phyloP scores from a whole-genome alignment of 2,797 vertebrate species.

The Epinephelus awoara region DNA sequence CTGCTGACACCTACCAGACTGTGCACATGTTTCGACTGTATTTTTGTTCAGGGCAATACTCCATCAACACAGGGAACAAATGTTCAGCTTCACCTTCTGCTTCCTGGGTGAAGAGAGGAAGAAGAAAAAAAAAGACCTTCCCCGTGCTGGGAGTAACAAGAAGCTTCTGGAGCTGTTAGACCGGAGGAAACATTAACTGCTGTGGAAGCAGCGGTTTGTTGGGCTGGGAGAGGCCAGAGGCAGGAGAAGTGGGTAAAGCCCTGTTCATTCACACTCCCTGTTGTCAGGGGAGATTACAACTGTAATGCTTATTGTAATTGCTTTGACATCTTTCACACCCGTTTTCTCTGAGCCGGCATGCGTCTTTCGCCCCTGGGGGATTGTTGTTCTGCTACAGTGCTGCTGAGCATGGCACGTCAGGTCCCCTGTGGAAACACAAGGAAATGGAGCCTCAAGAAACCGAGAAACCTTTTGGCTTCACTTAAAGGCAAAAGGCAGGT shows the following conservation, averaged over 20 bases:
- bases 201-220: slow-evolving; percentile 53
- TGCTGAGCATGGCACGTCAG: slow-evolving; percentile 39
- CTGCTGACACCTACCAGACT: neutral
- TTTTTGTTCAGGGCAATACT: neutral
- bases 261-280: slow-evolving; percentile 73
- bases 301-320: slow-evolving; percentile 83
- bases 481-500: slow-evolving; percentile 44
- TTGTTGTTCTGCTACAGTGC: slow-evolving; percentile 56
- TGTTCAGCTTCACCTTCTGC: slow-evolving; percentile 24
- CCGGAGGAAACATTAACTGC: slow-evolving; percentile 36
- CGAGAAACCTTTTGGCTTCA: slow-evolving; percentile 45
- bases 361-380: slow-evolving; percentile 29
- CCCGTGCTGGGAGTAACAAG: slow-evolving; percentile 13
- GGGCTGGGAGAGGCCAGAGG: slow-evolving; percentile 63
- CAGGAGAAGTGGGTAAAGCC: slow-evolving; percentile 56
- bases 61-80: neutral
- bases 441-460: slow-evolving; percentile 45
- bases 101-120: slow-evolving; percentile 8
- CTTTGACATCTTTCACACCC: slow-evolving; percentile 82
- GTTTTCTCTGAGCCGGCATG: slow-evolving; percentile 57
- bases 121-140: too few relatives aligned
- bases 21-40: neutral
- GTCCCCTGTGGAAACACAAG: slow-evolving; percentile 51
- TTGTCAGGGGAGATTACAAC: slow-evolving; percentile 75
- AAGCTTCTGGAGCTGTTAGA: slow-evolving; percentile 18